These are phyloP conservation scores for Sinelater perroti DNA, from an alignment of 2,888 invertebrate genomes.

Conservation along the genomic window DNA sequence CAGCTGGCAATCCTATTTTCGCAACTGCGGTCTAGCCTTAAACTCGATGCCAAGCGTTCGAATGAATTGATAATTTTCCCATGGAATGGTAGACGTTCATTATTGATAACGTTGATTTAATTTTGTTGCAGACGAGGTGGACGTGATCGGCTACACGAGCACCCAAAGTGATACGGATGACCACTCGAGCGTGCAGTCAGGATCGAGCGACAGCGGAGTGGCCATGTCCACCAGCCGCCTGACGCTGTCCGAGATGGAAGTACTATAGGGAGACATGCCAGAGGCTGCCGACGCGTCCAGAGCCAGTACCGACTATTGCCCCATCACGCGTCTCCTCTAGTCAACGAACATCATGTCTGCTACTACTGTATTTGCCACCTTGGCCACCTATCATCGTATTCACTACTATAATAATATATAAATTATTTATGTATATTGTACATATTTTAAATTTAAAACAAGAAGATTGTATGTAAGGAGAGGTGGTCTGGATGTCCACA, in stretches of 20 bases:
- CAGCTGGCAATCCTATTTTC: conserved; percentile 10
- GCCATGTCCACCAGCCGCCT: conserved; percentile 74
- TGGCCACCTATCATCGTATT: conserved; percentile 43
- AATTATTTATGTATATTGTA: conserved; percentile 58
- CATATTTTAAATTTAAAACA: conserved; percentile 56
- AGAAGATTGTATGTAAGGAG: conserved; percentile 40
- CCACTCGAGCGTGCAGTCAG: conserved; percentile 79
- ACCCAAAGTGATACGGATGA: conserved; percentile 87
- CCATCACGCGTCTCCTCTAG: conserved; percentile 38
- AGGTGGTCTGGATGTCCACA: conserved; percentile 51
- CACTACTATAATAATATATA: conserved; percentile 43
- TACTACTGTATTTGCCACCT: conserved; percentile 38
- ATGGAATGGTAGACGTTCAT: too few species aligned
- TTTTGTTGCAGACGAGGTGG: conserved; percentile 74
- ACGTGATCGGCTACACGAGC: conserved; percentile 86
- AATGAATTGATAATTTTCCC: too few species aligned
- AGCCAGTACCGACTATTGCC: conserved; percentile 47
- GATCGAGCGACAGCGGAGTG: conserved; percentile 77
- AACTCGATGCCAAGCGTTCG: too few species aligned
- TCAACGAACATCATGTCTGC: conserved; percentile 45
- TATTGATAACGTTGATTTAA: too few species aligned
- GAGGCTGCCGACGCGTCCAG: conserved; percentile 51
- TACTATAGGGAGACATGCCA: conserved; percentile 54
- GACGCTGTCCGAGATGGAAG: conserved; percentile 70
- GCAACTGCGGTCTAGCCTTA: too few species aligned